Evolutionary conservation across 2,888 invertebrate species (phyloP).

Genomic region (Chouioia cunea): DNA sequence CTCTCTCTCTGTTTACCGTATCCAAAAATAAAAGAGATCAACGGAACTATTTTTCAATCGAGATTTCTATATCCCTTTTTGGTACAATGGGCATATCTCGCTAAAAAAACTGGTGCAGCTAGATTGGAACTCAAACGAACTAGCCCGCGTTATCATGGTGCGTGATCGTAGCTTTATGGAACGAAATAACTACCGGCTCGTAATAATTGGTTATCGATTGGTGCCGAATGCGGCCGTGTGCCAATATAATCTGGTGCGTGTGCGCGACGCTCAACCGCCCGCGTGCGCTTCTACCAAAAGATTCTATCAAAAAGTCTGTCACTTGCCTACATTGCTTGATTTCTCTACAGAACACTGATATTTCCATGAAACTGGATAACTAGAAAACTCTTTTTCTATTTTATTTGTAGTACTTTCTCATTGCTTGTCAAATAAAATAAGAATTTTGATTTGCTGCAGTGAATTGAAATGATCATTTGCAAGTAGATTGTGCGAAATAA

Average conservation of each 20-base stretch:
- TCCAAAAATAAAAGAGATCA: not conserved
- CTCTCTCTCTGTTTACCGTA: too few relatives aligned
- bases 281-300: not conserved
- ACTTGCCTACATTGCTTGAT: not conserved
- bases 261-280: conserved; percentile 22
- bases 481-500: too few relatives aligned
- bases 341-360: too few relatives aligned
- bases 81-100: not conserved
- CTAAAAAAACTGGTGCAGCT: conserved; percentile 1
- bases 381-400: too few relatives aligned
- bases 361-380: too few relatives aligned
- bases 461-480: too few relatives aligned
- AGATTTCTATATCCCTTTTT: conserved; percentile 4
- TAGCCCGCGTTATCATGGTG: not conserved
- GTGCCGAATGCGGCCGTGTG: conserved; percentile 40
- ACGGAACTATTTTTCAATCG: conserved; percentile 42
- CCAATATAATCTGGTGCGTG: conserved; percentile 13
- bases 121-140: conserved; percentile 1
- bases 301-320: conserved; percentile 1
- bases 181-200: conserved; percentile 48
- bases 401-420: too few relatives aligned
- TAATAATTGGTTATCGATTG: conserved; percentile 59
- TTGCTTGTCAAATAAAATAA: too few relatives aligned
- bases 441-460: too few relatives aligned
- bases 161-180: conserved; percentile 25